A percentile compares a stretch with the other conserved stretches of the same genome.
Conservation (phyloP, 2,797 vertebrate species). For the Phylloscopus collybita region DNA sequence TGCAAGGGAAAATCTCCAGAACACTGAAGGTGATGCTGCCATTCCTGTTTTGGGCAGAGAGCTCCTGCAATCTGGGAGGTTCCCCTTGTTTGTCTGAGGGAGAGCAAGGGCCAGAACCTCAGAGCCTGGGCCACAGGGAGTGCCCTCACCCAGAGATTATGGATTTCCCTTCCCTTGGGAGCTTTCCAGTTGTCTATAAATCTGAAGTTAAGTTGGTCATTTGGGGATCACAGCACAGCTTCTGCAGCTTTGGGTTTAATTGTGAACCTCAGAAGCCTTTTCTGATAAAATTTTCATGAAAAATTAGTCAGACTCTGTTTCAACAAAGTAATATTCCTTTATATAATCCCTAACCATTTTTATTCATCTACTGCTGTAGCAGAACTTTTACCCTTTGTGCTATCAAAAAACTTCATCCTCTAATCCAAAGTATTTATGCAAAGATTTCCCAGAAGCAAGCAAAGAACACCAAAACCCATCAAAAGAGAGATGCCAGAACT, state of each 20-base stretch:
- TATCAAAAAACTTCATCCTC: not conserved
- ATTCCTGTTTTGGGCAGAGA: not conserved
- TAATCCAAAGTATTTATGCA: not conserved
- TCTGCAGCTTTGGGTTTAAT: not conserved
- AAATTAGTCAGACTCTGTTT: not conserved
- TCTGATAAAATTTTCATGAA: not conserved
- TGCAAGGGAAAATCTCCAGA: not conserved
- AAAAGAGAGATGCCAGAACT: not conserved
- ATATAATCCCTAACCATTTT: not conserved
- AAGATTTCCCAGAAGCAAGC: not conserved
- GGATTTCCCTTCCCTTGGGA: not conserved
- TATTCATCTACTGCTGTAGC: not conserved
- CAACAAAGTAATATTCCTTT: not conserved
- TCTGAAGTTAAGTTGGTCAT: not conserved
- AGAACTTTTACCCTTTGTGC: not conserved
- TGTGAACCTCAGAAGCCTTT: not conserved
- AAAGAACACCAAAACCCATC: not conserved
- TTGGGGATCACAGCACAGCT: not conserved
- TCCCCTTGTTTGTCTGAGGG: not conserved
- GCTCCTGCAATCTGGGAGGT: not conserved
- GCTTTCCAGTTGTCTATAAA: not conserved
- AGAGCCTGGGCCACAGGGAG: not conserved
- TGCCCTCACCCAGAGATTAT: not conserved
- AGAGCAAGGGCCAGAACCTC: not conserved
- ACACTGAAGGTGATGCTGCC: accelerated